A percentile compares a stretch with the other conserved stretches of the same genome.
Conservation (phyloP, 1,140 invertebrate species). For the Drosophila kohkoa region DNA sequence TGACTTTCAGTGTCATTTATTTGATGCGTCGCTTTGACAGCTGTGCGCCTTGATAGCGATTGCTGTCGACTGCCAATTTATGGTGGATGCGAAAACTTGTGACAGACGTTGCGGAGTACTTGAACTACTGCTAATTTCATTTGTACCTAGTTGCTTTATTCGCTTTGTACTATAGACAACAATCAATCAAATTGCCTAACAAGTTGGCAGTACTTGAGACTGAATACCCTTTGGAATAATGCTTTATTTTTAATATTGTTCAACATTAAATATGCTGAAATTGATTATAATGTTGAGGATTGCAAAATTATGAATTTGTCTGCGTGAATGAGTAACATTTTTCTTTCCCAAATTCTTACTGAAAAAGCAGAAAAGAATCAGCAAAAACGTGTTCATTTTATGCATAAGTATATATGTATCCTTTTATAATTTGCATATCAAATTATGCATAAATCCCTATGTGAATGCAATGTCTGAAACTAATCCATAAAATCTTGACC, state of each 20-base stretch:
- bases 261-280: no score
- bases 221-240: no score
- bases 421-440: conserved; percentile 29
- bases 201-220: conserved; percentile 7
- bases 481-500: conserved; percentile 35
- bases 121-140: conserved; percentile 62
- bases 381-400: conserved; percentile 17
- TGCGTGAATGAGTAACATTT: no score
- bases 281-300: no score
- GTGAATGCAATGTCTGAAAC: conserved; percentile 20
- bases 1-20: conserved; percentile 71
- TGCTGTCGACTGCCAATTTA: conserved; percentile 30
- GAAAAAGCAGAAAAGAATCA: not conserved
- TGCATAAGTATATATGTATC: conserved; percentile 26
- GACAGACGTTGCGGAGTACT: conserved; percentile 45
- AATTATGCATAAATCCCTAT: conserved; percentile 30
- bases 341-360: not conserved
- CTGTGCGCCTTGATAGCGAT: conserved; percentile 57
- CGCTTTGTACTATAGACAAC: conserved; percentile 35
- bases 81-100: conserved; percentile 21
- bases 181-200: conserved; percentile 63
- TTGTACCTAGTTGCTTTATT: conserved; percentile 30
- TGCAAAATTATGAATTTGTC: no score
- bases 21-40: conserved; percentile 71
- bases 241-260: no score